phyloP scores from a whole-genome alignment of 2,888 invertebrate genomes.

The Plemyria rubiginata region DNA sequence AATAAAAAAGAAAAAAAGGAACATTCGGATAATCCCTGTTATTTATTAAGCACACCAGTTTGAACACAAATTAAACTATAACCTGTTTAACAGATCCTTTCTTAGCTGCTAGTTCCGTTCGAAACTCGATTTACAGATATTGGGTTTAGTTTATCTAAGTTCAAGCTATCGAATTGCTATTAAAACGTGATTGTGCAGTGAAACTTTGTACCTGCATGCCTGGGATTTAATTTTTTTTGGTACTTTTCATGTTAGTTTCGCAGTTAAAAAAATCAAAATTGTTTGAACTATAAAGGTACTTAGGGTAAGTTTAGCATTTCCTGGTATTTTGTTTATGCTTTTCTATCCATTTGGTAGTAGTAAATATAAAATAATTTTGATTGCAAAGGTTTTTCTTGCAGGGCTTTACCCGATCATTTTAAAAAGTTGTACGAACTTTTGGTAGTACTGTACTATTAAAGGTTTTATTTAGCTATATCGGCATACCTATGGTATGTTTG shows the following conservation, averaged over 20 bases:
- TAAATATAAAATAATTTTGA: too few relatives aligned
- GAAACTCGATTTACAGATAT: conserved; percentile 16
- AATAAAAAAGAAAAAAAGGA: neutral
- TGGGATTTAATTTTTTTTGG: conserved; percentile 20
- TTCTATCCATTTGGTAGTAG: too few relatives aligned
- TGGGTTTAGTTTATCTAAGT: conserved; percentile 13
- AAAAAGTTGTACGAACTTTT: too few relatives aligned
- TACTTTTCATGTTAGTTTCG: conserved; percentile 16
- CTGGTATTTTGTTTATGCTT: too few relatives aligned
- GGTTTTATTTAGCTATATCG: too few relatives aligned
- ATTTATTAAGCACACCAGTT: conserved; percentile 9
- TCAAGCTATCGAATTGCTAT: conserved; percentile 28
- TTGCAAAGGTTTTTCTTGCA: too few relatives aligned
- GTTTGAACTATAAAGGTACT: too few relatives aligned
- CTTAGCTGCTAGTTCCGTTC: conserved; percentile 14
- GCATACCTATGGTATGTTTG: conserved; percentile 52
- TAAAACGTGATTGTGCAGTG: conserved; percentile 28
- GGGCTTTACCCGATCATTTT: too few relatives aligned
- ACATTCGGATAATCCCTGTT: neutral
- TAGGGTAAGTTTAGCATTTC: too few relatives aligned
- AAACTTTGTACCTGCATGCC: conserved; percentile 29
- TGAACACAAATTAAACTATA: conserved; percentile 16
- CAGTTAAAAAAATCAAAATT: too few relatives aligned
- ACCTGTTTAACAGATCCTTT: conserved; percentile 18
- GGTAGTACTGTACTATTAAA: too few relatives aligned